A percentile compares a stretch with the other conserved stretches of the same genome.
Evolutionary conservation across 2,888 invertebrate genomes (phyloP).

Genomic region (Leptothorax acervorum): DNA sequence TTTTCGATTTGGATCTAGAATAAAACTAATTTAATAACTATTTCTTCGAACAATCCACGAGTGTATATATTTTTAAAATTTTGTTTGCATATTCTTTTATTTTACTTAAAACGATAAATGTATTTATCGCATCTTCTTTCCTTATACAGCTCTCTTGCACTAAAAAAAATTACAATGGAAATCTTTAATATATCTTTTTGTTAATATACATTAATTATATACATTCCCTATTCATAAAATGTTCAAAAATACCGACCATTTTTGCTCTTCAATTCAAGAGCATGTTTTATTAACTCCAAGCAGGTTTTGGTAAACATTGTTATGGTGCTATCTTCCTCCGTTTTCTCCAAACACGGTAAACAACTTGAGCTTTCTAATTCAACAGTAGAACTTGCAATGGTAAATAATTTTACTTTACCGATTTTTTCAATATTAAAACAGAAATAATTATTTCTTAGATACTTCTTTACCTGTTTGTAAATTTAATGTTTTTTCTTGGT

Average conservation of each 20-base stretch:
- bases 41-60: neutral
- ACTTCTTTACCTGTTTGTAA: constrained; percentile 44
- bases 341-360: constrained; percentile 5
- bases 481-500: constrained; percentile 41
- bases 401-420: no score
- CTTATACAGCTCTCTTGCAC: neutral
- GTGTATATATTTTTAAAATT: constrained; percentile 27
- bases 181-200: neutral
- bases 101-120: constrained; percentile 41
- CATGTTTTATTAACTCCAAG: neutral
- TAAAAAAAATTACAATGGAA: constrained; percentile 28
- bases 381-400: neutral
- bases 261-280: neutral
- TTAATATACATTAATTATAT: neutral
- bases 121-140: constrained; percentile 28
- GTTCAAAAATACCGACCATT: constrained; percentile 8
- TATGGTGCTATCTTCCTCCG: neutral
- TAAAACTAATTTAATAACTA: neutral
- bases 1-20: neutral
- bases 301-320: neutral
- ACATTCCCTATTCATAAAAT: neutral
- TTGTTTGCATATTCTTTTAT: constrained; percentile 49
- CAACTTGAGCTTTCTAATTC: neutral
- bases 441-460: neutral
- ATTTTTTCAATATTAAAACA: neutral